These are phyloP conservation scores for Malacoraja senta DNA, from an alignment of 2,797 vertebrate species.

Conservation along the genomic window DNA sequence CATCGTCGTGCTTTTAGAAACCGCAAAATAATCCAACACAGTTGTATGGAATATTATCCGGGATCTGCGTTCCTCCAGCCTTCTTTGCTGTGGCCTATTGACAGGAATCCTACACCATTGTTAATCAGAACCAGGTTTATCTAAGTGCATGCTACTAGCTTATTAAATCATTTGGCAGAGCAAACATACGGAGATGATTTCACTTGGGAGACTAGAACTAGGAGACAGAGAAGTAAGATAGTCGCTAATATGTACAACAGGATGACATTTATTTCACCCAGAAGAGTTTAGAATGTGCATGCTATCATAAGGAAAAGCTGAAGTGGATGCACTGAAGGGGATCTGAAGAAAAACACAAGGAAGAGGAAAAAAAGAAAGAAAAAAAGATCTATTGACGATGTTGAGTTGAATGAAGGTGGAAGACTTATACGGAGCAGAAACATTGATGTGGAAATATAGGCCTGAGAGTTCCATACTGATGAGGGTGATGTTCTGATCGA, in stretches of 20 bases:
- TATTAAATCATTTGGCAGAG: too few relatives aligned
- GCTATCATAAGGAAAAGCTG: neutral
- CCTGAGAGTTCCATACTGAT: neutral
- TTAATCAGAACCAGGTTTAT: neutral
- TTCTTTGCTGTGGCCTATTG: neutral
- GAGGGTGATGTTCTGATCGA: too few relatives aligned
- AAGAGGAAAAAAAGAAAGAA: neutral
- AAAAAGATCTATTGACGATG: neutral
- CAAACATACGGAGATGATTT: neutral
- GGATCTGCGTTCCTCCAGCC: neutral
- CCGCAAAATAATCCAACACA: neutral
- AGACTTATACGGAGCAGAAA: neutral
- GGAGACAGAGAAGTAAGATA: neutral
- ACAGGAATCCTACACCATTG: constrained; percentile 1
- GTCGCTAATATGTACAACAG: neutral
- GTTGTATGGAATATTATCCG: neutral
- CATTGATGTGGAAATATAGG: neutral
- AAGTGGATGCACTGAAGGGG: neutral
- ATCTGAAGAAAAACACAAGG: neutral
- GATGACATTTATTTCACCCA: neutral
- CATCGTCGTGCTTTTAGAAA: neutral
- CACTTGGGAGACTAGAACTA: neutral
- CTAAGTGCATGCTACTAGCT: neutral
- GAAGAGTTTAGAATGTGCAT: neutral
- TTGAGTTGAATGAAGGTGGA: neutral